Conservation (phyloP, 2,113 vertebrate genomes). For the Gobius niger region DNA sequence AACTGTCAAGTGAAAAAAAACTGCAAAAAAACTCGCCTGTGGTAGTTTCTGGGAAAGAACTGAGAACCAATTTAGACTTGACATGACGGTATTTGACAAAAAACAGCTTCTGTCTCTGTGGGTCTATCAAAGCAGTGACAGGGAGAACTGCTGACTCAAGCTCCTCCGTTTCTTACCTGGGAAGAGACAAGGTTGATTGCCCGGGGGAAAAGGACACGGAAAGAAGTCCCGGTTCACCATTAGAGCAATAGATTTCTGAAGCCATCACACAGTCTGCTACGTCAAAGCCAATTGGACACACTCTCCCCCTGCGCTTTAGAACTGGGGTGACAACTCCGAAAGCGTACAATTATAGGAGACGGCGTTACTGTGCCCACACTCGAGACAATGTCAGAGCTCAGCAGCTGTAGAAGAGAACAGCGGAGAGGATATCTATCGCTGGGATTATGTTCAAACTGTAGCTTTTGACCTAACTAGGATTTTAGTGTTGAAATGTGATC, state of each 20-base stretch:
- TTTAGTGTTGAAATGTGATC: conserved; percentile 34
- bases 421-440: conserved; percentile 43
- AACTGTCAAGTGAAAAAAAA: conserved; percentile 1
- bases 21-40: neutral
- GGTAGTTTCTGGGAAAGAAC: neutral
- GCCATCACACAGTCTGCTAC: conserved; percentile 40
- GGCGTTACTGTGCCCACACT: conserved; percentile 17
- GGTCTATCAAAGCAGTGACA: conserved; percentile 33
- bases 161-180: conserved; percentile 41
- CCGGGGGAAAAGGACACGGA: conserved; percentile 25
- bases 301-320: conserved; percentile 19
- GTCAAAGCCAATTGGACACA: conserved; percentile 16
- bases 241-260: conserved; percentile 37
- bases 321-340: conserved; percentile 31
- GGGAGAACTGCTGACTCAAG: conserved; percentile 35
- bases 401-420: conserved; percentile 30
- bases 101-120: conserved; percentile 26
- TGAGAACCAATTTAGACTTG: conserved; percentile 11
- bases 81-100: conserved; percentile 18
- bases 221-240: conserved; percentile 13
- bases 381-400: conserved; percentile 37
- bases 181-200: conserved; percentile 22
- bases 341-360: conserved; percentile 38
- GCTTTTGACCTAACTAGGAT: conserved; percentile 40
- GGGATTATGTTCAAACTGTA: conserved; percentile 63